Evolutionary conservation across 2,888 invertebrate genomes (phyloP), one percentile per base, ranked within the genome.

Genomic region (Saturnia pavonia): DNA sequence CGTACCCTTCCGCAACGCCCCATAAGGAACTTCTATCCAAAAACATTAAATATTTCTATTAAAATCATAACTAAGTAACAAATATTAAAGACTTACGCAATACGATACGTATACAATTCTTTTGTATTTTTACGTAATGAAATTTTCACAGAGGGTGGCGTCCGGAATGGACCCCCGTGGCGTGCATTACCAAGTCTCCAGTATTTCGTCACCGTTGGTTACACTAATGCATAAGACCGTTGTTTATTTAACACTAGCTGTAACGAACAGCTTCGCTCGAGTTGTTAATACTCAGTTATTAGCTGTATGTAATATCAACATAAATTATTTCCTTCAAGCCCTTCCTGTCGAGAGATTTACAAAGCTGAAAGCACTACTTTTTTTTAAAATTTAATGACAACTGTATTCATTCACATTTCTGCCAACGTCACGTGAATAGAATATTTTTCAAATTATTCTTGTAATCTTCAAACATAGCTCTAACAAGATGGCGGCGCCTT

Each of bases 151-250:
- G 72, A 74, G 70, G 81, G 54, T 22, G 71, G 72, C 57, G 70
- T 48, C 65, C 48, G 69, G 73, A 76, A 74, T 76, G 73, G 73
- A 65, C 70, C 74, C 77, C 77, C 73, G 74, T 74, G 60, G 78
- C 73, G 74, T 77, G 75, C 83, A 83, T 84, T 83, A 84, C 70
- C 51, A 42, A 66, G 81, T 80, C 73, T 83, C 76, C 78, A 68
- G 60, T 63, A 22, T 65, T 65, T 67, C 45, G 68, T 65, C 70
- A 77, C 70, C 83, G 80, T 82, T 83, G 68, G 82, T 83, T 83
- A 82, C 70, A 70, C 70, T 70, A 70, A 70, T 70, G 70, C 70
- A 70, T 42, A 25, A 25, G 42, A 70, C 67, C 48, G 65, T 65
- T 65, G 65, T 65, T 65, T 65, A 65, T 65, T 40, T 4, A 65